A percentile compares a stretch with the other conserved stretches of the same genome.
Conservation (phyloP, 2,113 vertebrate species). For the Oxyruncus cristatus region DNA sequence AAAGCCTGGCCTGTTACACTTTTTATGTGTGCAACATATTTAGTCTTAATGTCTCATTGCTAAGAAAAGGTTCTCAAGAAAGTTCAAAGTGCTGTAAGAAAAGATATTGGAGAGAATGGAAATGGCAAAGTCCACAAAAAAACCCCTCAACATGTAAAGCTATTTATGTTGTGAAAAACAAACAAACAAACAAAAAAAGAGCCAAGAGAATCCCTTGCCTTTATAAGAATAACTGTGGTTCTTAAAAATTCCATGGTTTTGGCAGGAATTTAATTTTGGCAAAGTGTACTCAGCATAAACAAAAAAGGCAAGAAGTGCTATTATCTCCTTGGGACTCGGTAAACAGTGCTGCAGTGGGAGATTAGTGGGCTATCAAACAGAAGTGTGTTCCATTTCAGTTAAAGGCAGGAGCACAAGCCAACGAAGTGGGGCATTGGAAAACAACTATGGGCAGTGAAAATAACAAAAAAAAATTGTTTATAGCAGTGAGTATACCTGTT, state of each 20-base stretch:
- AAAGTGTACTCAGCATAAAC: neutral
- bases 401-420: neutral
- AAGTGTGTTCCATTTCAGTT: neutral
- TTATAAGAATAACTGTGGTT: neutral
- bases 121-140: neutral
- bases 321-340: neutral
- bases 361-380: neutral
- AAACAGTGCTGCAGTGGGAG: neutral
- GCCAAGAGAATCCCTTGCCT: neutral
- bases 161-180: neutral
- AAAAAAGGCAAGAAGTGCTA: neutral
- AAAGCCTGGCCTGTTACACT: neutral
- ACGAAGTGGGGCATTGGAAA: neutral
- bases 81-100: neutral
- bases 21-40: neutral
- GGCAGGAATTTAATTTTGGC: neutral
- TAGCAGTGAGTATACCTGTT: neutral
- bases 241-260: neutral
- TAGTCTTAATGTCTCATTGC: neutral
- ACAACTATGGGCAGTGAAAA: neutral
- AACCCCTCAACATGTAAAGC: neutral
- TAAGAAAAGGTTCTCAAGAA: neutral
- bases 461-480: neutral
- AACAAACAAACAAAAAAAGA: neutral
- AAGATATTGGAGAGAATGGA: neutral